Base-by-base conservation (phyloP, 2,888 invertebrate species). In the Mesorhabditis sp. region DNA sequence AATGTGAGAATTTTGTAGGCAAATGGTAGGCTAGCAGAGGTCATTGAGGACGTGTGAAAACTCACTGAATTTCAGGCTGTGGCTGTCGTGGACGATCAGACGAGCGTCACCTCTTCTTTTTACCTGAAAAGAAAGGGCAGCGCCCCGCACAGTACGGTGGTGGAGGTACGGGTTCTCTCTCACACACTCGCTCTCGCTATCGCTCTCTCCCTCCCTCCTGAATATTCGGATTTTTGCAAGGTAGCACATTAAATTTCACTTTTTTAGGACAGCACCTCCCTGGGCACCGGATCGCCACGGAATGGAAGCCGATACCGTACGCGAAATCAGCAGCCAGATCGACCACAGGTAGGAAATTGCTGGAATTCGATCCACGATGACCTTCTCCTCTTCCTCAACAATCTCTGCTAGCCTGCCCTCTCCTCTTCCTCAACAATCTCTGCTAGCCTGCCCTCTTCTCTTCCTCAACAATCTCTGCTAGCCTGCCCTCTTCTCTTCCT, bases 291-390 rank as follows among this genome's bases (percentile, higher is more conserved):
- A 50, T 50, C 58, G 58, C 58, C 58, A n/a, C 7, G 58, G n/a
- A 50, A 50, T 50, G 58, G 58, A 50, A 50, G 58, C n/a, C 58
- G 58, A 50, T 50, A 50, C n/a, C 58, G 58, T 10, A 50, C 58
- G 58, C 7, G 58, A n/a, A 50, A 50, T 50, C 10, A 10, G n/a
- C 58, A 50, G n/a, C 7, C 58, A 13, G 58, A 50, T 50, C 58
- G 58, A 50, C 58, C 58, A 50, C 58, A 50, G 58, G 58, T 50
- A 13, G 7, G 58, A 50, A 50, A 50, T 50, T 50, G 58, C 2
- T 28, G 28, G 28, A 28, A 28, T 28, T 2, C 28, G 28, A 28
- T 28, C 28, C 28, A 28, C 28, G 1, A 28, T 28, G 28, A 28
- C 2, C n/a, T n/a, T 50, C n/a, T 50, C 58, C n/a, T 1, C 58